Percentiles rank a stretch among this genome's conserved stretches.
Evolutionary conservation across 2,888 invertebrate genomes (phyloP).

Genomic region (Tetragonula carbonaria): DNA sequence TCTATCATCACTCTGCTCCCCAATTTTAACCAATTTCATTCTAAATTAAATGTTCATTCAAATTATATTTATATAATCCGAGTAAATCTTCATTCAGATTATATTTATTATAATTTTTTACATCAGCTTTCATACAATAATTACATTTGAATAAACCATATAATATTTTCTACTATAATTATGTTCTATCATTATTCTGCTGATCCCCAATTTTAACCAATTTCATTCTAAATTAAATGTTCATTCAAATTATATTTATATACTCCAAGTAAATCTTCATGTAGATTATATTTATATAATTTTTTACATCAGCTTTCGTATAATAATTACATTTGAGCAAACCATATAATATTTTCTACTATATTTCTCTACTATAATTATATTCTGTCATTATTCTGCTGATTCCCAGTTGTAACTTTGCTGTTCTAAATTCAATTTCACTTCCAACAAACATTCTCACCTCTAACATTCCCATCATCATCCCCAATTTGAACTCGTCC

Average conservation of each 20-base stretch:
- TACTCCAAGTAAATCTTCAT: too few species aligned
- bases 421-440: neutral
- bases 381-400: neutral
- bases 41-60: neutral
- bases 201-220: neutral
- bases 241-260: neutral
- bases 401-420: neutral
- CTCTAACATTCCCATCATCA: too few species aligned
- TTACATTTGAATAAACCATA: neutral
- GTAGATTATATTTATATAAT: too few species aligned
- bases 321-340: too few species aligned
- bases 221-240: neutral
- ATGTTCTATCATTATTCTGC: neutral
- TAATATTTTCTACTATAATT: too few species aligned
- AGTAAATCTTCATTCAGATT: too few species aligned
- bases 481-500: neutral
- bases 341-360: too few species aligned
- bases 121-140: neutral
- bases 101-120: too few species aligned
- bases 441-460: too few species aligned
- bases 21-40: neutral
- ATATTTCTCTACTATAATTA: too few species aligned
- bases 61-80: too few species aligned
- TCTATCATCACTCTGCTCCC: neutral
- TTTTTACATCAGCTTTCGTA: too few species aligned